Evolutionary conservation across 2,888 invertebrate genomes (phyloP).

Genomic region (Leptinotarsa tumamoca): DNA sequence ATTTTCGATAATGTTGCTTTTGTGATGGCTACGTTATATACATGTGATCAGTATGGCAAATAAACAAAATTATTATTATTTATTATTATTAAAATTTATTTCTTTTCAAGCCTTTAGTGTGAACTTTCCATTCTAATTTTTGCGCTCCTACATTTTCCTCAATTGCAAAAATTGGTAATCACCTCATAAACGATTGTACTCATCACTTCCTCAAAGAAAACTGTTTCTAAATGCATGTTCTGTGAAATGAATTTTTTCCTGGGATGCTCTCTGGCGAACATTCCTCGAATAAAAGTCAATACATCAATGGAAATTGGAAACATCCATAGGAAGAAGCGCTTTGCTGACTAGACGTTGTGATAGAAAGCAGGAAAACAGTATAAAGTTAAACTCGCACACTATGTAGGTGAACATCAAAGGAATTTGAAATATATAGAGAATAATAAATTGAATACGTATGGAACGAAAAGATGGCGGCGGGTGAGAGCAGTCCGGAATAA

Average conservation of each 20-base stretch:
- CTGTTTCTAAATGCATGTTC: not conserved
- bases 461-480: constrained; percentile 57
- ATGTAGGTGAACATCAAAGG: constrained; percentile 60
- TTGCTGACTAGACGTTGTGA: constrained; percentile 51
- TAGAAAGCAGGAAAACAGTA: constrained; percentile 48
- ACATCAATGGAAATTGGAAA: constrained; percentile 41
- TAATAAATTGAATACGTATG: constrained; percentile 59
- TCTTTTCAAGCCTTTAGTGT: too few species aligned
- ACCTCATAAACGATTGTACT: too few species aligned
- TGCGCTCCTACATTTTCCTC: too few species aligned
- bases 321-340: constrained; percentile 33
- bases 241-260: not conserved
- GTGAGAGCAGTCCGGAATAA: constrained; percentile 59
- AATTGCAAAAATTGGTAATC: too few species aligned
- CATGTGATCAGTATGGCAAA: too few species aligned
- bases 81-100: too few species aligned
- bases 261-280: not conserved
- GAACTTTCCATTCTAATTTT: too few species aligned
- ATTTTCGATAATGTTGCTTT: too few species aligned
- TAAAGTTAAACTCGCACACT: constrained; percentile 48
- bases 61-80: too few species aligned
- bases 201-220: not conserved
- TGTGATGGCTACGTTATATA: too few species aligned
- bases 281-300: constrained; percentile 22
- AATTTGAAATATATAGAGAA: constrained; percentile 60